These are phyloP conservation scores for Tetanocera ferruginea DNA, from an alignment of 2,888 invertebrate species.

Conservation along the genomic window DNA sequence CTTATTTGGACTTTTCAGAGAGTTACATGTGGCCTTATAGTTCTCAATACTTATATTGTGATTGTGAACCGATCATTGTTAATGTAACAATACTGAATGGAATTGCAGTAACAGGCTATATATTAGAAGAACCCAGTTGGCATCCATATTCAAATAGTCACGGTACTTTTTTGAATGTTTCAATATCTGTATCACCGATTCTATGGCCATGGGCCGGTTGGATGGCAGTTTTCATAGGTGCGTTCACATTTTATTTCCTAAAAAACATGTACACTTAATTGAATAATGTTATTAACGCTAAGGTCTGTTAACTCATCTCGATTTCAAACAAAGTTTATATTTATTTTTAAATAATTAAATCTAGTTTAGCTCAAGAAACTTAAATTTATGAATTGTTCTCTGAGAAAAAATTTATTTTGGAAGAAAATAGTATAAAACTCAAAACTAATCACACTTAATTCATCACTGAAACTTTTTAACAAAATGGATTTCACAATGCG, in stretches of 20 bases:
- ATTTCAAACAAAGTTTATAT: too few species aligned
- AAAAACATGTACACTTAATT: too few species aligned
- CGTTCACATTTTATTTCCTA: slow-evolving; percentile 43
- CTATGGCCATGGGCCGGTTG: slow-evolving; percentile 99
- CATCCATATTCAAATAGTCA: slow-evolving; percentile 87
- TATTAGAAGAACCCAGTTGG: slow-evolving; percentile 76
- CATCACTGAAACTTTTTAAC: too few species aligned
- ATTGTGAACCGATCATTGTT: slow-evolving; percentile 88
- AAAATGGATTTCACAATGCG: too few species aligned
- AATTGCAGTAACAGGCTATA: slow-evolving; percentile 88
- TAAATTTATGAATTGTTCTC: too few species aligned
- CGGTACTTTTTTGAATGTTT: slow-evolving; percentile 84
- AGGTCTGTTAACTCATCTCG: too few species aligned
- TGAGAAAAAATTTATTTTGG: too few species aligned
- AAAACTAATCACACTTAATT: too few species aligned
- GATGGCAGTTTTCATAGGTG: slow-evolving; percentile 82
- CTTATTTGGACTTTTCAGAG: slow-evolving; percentile 93
- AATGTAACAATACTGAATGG: slow-evolving; percentile 97
- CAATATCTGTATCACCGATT: slow-evolving; percentile 82
- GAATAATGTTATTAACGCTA: too few species aligned
- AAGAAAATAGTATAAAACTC: too few species aligned
- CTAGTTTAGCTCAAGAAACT: too few species aligned
- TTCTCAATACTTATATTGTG: slow-evolving; percentile 92
- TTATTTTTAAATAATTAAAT: too few species aligned
- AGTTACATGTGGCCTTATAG: slow-evolving; percentile 99